Base-by-base conservation (phyloP, 1,140 invertebrate genomes). In the Odontomachus brunneus region DNA sequence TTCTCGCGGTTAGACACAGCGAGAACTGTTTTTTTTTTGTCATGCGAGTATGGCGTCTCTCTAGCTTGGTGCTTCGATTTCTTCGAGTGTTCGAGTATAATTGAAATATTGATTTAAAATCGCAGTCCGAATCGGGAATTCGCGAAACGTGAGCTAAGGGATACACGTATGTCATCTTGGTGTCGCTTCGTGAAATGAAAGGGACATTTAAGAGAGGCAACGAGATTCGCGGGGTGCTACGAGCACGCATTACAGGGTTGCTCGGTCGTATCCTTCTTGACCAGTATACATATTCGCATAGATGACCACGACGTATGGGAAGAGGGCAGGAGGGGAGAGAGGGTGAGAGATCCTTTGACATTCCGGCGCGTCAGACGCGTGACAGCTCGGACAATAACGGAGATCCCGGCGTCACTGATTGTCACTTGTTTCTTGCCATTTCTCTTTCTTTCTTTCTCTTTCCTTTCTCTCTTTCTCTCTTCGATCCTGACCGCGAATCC, bases 351-450 rank as follows among this genome's bases (percentile, higher is more conserved):
- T 78, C 78, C 80, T 84, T 90, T 87, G 89, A 89, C 81, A 82
- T 88, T 66, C 85, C 57, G 72, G 74, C 84, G 74, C 80, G 83
- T 84, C 76, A 75, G 89, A 88, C 78, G 83, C 83, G 80, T 90
- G 93, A 92, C 91, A 84, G 86, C 86, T 19, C 22, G 71, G 60
- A 94, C 93, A 93, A 94, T 91, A 67, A 78, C 67, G 76, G 55
- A 89, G 81, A 90, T 89, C 88, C 89, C 89, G 71, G 86, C 88
- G 84, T 88, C 87, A 87, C 88, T 91, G 92, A 94, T 93, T 94
- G 92, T 94, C 92, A 93, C 92, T 93, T 92, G 92, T 93, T 93
- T 92, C 92, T 90, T 92, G 90, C 83, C 89, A 60, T 90, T 90
- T 88, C 84, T 85, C 76, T n/a, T 62, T 57, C 33, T 80, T 53